Evolutionary conservation across 2,888 invertebrate species (phyloP), one percentile per base, ranked within the genome.

Genomic region (Torymus tubicola): DNA sequence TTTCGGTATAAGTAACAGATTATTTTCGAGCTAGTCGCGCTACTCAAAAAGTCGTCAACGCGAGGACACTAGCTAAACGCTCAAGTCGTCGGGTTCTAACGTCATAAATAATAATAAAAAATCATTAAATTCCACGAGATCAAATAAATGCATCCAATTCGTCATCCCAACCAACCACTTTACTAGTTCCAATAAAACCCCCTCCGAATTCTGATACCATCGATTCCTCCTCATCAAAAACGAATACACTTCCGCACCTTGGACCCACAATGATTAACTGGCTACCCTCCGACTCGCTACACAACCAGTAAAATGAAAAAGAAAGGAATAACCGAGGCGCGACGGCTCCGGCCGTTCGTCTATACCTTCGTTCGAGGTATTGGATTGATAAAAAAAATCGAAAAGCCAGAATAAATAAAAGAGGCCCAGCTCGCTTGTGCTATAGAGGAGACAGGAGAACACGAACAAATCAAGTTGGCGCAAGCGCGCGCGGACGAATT

Each of bases 391-490:
- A n/a, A 68, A 55, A 69, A 79, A 68, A 72, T 78, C 65, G 52
- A 72, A 50, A 72, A 18, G 42, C 42, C 14, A 53, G 31, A n/a
- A 78, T 67, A 68, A 72, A 78, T 72, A 78, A 78, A 67, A 31
- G 57, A 57, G 16, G 16, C 31, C 3, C 3, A 3, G 31, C 31
- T 1, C 4, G 31, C 31, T 31, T 8, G 3, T 8, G 31, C 31
- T 31, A 31, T 31, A 31, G 8, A 8, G 8, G 31, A 8, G 8
- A 31, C 31, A 8, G 8, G 31, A 31, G 31, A 31, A 31, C 31
- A 8, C 31, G 73, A 69, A 64, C 68, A 74, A 74, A 79, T 79
- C 79, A 79, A 79, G 69, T 69, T 74, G 11, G 8, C n/a, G 24
- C 42, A 4, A 13, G 21, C 55, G 69, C n/a, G n/a, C n/a, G n/a